A percentile compares a stretch with the other conserved stretches of the same genome.
These are phyloP conservation scores for Embidobia sp. DNA, from an alignment of 2,888 invertebrate species.

Conservation along the genomic window DNA sequence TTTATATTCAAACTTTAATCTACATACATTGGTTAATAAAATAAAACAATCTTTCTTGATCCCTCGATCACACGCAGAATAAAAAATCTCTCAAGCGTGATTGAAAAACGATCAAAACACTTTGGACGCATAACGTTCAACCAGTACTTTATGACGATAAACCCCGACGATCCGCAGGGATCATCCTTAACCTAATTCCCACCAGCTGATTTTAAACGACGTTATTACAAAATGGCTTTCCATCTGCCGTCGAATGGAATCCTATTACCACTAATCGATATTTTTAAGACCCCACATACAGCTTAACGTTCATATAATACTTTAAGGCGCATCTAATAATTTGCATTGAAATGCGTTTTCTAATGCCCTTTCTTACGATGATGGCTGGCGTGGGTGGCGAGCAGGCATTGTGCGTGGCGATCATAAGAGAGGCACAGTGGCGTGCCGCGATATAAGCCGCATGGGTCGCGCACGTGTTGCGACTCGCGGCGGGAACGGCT, in stretches of 20 bases:
- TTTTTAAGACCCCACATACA: conserved; percentile 25
- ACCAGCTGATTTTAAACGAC: background rate
- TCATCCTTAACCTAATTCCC: conserved; percentile 8
- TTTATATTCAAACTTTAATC: too few relatives aligned
- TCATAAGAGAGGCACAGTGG: conserved; percentile 43
- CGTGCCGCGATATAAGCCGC: conserved; percentile 31
- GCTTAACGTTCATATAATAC: conserved; percentile 25
- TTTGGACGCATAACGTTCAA: too few relatives aligned
- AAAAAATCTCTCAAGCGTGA: too few relatives aligned
- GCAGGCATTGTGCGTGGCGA: conserved; percentile 49
- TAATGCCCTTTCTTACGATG: conserved; percentile 21
- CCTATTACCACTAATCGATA: conserved; percentile 17
- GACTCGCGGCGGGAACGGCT: background rate
- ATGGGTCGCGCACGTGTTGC: conserved; percentile 49
- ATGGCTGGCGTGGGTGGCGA: conserved; percentile 51
- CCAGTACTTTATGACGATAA: too few relatives aligned
- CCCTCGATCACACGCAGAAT: too few relatives aligned
- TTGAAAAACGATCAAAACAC: too few relatives aligned
- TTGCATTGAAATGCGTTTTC: conserved; percentile 54
- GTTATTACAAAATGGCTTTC: background rate
- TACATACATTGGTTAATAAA: too few relatives aligned
- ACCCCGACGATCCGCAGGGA: too few relatives aligned
- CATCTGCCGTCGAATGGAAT: background rate
- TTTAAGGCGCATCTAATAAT: conserved; percentile 24
- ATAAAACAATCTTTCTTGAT: too few relatives aligned